Conservation (phyloP, 2,797 vertebrate species). For the Pangasius krempfi region DNA sequence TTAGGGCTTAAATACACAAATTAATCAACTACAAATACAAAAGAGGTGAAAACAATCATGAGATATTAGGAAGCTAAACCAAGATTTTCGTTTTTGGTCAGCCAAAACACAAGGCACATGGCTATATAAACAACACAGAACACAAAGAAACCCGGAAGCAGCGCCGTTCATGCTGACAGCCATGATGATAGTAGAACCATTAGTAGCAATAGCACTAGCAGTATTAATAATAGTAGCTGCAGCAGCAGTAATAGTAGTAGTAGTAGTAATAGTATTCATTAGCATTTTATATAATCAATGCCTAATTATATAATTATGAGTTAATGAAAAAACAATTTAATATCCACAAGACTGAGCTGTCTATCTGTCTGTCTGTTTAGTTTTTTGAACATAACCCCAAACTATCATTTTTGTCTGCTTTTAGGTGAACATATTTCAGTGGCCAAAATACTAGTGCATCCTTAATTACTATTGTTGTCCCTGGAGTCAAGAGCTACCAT, state of each 20-base stretch:
- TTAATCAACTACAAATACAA: no score
- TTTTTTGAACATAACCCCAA: not conserved
- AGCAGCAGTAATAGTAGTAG: not conserved
- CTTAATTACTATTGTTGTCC: not conserved
- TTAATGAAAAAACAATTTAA: not conserved
- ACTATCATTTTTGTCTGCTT: not conserved
- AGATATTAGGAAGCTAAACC: no score
- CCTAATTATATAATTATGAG: not conserved
- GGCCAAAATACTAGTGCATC: not conserved
- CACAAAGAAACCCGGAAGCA: no score
- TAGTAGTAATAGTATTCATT: not conserved
- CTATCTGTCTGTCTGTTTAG: not conserved
- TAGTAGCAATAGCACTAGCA: not conserved
- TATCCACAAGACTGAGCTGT: not conserved
- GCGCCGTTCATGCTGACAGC: no score
- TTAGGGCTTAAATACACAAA: no score
- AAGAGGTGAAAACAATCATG: no score
- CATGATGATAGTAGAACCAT: not conserved
- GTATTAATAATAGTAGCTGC: not conserved
- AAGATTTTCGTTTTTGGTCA: no score
- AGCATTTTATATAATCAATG: conserved; percentile 1
- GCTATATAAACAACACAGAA: not conserved
- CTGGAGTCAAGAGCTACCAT: not conserved
- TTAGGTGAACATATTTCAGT: not conserved
- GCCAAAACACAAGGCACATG: no score